phyloP scores from a whole-genome alignment of 2,888 invertebrate species.

The Mycogona germanica region DNA sequence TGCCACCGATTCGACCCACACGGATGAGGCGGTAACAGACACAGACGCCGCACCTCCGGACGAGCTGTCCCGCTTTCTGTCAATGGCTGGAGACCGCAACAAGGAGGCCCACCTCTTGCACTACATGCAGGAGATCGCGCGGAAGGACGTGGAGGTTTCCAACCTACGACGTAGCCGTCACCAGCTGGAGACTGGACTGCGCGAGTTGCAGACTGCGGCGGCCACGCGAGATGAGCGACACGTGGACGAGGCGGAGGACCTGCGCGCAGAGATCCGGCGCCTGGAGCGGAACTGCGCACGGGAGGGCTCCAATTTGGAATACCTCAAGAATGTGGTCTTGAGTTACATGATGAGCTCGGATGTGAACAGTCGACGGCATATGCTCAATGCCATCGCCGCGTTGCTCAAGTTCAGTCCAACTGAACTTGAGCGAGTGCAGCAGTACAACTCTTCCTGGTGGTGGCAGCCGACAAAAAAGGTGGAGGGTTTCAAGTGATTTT shows the following conservation, averaged over 20 bases:
- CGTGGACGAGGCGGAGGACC: constrained; percentile 35
- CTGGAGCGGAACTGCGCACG: constrained; percentile 43
- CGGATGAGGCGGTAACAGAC: no score
- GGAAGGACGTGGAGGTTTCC: constrained; percentile 64
- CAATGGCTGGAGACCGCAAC: neutral
- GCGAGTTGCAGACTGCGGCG: constrained; percentile 39
- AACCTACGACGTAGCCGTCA: constrained; percentile 57
- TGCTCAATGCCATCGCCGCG: constrained; percentile 79
- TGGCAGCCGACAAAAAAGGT: constrained; percentile 12
- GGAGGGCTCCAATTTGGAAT: constrained; percentile 77
- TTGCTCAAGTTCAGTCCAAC: constrained; percentile 63
- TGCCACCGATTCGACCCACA: neutral
- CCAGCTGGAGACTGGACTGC: constrained; percentile 39
- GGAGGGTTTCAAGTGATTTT: no score
- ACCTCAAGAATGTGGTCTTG: constrained; percentile 78
- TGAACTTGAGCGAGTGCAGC: constrained; percentile 45
- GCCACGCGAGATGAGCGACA: constrained; percentile 47
- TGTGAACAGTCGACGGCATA: constrained; percentile 55
- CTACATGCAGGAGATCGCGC: constrained; percentile 67
- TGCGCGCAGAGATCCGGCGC: constrained; percentile 38
- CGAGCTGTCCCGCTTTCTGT: neutral
- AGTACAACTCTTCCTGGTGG: constrained; percentile 21
- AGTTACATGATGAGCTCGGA: constrained; percentile 62
- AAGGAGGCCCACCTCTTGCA: constrained; percentile 50
- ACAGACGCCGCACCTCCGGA: neutral